Evolutionary conservation across 1,140 invertebrate genomes (phyloP).

Genomic region (Trypoxylus dichotomus): DNA sequence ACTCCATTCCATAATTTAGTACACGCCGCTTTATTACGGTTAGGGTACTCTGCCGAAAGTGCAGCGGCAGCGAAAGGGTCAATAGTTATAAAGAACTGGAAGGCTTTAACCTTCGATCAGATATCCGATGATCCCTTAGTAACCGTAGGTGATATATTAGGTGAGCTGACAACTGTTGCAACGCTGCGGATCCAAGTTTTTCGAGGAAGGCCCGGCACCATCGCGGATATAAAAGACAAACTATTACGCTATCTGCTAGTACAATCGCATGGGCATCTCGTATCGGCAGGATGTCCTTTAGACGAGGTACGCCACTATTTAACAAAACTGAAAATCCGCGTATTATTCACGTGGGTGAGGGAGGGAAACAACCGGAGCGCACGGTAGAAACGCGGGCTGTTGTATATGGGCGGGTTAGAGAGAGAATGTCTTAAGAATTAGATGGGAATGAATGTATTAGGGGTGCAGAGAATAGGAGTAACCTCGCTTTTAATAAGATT

Average conservation of each 20-base stretch:
- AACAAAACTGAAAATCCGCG: constrained; percentile 20
- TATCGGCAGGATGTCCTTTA: constrained; percentile 86
- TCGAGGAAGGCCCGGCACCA: constrained; percentile 72
- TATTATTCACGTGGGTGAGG: constrained; percentile 2
- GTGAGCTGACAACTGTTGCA: constrained; percentile 87
- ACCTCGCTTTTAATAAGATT: constrained; percentile 65
- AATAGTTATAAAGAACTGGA: constrained; percentile 92
- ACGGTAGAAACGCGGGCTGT: neutral
- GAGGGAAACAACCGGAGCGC: neutral
- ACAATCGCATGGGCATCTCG: constrained; percentile 82
- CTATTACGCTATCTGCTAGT: constrained; percentile 82
- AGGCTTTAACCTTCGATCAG: constrained; percentile 84
- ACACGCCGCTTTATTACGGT: constrained; percentile 71
- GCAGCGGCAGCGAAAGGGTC: constrained; percentile 80
- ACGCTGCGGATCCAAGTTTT: constrained; percentile 88
- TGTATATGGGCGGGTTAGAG: constrained; percentile 30
- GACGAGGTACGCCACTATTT: constrained; percentile 72
- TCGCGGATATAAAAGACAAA: constrained; percentile 91
- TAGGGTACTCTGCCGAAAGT: constrained; percentile 78
- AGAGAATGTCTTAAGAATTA: constrained; percentile 50
- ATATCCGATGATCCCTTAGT: constrained; percentile 83
- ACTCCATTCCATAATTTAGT: constrained; percentile 86
- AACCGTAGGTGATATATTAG: constrained; percentile 89
- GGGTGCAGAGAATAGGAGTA: constrained; percentile 56
- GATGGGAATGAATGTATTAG: constrained; percentile 52